These are phyloP conservation scores for Uria lomvia DNA, from an alignment of 2,113 vertebrate species.

Conservation along the genomic window DNA sequence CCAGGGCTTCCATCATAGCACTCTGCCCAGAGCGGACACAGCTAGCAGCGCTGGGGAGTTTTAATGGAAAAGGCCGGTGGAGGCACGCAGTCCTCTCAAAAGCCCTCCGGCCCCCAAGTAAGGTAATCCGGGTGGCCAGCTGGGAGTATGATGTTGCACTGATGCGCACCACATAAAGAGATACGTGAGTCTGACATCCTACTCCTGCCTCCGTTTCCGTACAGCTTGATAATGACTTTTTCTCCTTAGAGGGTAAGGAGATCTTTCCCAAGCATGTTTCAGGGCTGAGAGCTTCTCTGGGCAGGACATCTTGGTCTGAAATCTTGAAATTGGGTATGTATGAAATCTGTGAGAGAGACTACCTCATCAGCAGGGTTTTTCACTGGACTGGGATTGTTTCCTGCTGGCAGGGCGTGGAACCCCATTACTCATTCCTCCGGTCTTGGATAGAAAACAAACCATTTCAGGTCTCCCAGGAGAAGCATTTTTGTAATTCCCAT, in stretches of 20 bases:
- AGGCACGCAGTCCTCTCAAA: not conserved
- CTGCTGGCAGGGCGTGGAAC: not conserved
- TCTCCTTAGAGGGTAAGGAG: not conserved
- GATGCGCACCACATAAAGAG: not conserved
- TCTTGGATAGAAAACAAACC: not conserved
- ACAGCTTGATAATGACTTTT: not conserved
- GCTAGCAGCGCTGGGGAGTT: not conserved
- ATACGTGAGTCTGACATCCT: not conserved
- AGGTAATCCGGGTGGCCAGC: not conserved
- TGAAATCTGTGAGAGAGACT: not conserved
- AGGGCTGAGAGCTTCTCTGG: conserved; percentile 16
- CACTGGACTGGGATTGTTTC: not conserved
- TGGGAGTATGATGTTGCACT: conserved; percentile 42
- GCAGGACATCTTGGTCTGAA: not conserved
- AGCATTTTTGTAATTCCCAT: not conserved
- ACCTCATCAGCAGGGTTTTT: not conserved
- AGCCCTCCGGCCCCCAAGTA: not conserved
- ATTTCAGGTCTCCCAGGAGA: not conserved
- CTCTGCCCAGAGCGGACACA: not conserved
- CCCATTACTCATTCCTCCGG: not conserved
- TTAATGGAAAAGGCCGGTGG: not conserved
- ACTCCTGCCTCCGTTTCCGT: conserved; percentile 5
- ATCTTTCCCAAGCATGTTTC: conserved; percentile 24
- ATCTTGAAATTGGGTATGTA: not conserved
- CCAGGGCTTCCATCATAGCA: not conserved